phyloP scores from a whole-genome alignment of 2,888 invertebrate species.

The Drosophila parthenogenetica region DNA sequence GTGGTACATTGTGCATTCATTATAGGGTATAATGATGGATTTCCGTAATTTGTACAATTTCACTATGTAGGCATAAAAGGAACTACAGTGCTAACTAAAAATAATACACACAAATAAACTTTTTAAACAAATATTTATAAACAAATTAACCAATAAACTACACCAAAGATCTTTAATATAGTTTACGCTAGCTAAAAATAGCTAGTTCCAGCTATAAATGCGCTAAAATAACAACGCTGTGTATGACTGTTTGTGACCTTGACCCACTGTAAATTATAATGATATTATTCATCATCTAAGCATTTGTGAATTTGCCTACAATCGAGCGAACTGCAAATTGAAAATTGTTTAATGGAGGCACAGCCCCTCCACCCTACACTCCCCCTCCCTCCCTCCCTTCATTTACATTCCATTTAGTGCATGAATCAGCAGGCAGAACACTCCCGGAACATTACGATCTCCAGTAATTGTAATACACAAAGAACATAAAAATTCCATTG shows the following conservation, averaged over 20 bases:
- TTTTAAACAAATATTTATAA: neutral
- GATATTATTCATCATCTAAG: constrained; percentile 18
- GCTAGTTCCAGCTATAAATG: neutral
- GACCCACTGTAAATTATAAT: constrained; percentile 15
- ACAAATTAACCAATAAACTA: neutral
- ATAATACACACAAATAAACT: neutral
- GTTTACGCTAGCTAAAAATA: too few relatives aligned
- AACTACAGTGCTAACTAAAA: neutral
- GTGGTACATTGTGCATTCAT: constrained; percentile 10
- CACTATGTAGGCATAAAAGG: neutral
- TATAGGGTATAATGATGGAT: constrained; percentile 11
- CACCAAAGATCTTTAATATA: too few relatives aligned
- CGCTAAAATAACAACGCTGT: neutral
- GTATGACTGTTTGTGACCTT: constrained; percentile 4
- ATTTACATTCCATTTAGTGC: constrained; percentile 13
- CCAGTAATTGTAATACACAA: constrained; percentile 15
- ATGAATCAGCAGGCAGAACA: constrained; percentile 11
- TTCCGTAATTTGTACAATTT: constrained; percentile 4
- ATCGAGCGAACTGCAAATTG: neutral
- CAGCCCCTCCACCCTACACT: too few relatives aligned
- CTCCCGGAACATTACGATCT: constrained; percentile 7
- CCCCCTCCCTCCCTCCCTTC: neutral
- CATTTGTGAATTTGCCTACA: constrained; percentile 5
- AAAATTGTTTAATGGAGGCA: constrained; percentile 3
- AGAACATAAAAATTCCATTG: constrained; percentile 18